Evolutionary conservation across 2,888 invertebrate genomes (phyloP).

Genomic region (Plebejus anna): DNA sequence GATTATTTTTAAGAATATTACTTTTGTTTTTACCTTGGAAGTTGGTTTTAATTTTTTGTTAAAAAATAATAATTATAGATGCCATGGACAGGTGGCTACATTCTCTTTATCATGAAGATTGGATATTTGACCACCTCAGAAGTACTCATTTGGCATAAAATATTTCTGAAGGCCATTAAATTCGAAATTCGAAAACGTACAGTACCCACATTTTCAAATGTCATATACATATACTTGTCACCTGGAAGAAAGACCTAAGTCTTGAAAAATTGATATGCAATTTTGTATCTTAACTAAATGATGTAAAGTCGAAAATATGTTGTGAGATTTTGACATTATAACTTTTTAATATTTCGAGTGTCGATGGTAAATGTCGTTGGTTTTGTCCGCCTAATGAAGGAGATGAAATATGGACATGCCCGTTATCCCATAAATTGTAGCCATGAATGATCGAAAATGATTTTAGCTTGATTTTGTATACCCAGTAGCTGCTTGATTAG

Average conservation of each 20-base stretch:
- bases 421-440: slow-evolving; percentile 33
- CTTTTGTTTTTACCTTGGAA: too few species aligned
- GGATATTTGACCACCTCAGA: not conserved
- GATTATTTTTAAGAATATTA: too few species aligned
- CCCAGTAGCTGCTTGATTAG: not conserved
- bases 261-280: slow-evolving; percentile 28
- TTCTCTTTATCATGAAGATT: not conserved
- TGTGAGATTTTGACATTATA: slow-evolving; percentile 37
- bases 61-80: too few species aligned
- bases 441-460: slow-evolving; percentile 25
- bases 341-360: slow-evolving; percentile 40
- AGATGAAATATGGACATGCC: slow-evolving; percentile 44
- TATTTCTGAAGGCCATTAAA: slow-evolving; percentile 13
- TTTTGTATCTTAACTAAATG: not conserved
- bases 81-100: not conserved
- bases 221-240: slow-evolving; percentile 68
- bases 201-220: slow-evolving; percentile 60
- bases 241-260: slow-evolving; percentile 42
- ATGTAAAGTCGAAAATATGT: slow-evolving; percentile 30
- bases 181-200: slow-evolving; percentile 53
- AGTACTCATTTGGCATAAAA: not conserved
- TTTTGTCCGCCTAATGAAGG: slow-evolving; percentile 72
- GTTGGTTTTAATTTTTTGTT: too few species aligned
- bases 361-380: slow-evolving; percentile 71
- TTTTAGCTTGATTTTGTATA: not conserved